Evolutionary conservation across 2,888 invertebrate genomes (phyloP).

Genomic region (Psylliodes chrysocephalus): DNA sequence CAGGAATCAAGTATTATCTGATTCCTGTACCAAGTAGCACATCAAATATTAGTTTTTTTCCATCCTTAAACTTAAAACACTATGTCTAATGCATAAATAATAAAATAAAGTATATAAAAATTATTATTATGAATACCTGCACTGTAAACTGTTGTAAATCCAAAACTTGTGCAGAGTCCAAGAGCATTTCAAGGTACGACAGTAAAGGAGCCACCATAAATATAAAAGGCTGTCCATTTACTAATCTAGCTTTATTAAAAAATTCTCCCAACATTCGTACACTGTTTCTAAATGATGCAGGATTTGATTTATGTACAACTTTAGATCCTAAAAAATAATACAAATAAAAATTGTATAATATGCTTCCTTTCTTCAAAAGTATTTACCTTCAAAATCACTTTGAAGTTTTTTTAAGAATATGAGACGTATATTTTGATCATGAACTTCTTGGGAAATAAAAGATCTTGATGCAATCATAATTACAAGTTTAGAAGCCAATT

Average conservation of each 20-base stretch:
- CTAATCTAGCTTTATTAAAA: constrained; percentile 56
- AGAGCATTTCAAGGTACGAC: constrained; percentile 60
- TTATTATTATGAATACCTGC: constrained; percentile 56
- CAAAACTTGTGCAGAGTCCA: constrained; percentile 58
- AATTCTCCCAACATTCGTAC: constrained; percentile 61
- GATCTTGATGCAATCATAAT: constrained; percentile 57
- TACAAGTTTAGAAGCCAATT: constrained; percentile 57
- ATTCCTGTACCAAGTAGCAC: no score
- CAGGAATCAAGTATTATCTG: no score
- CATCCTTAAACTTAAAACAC: no score
- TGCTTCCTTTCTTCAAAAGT: no score
- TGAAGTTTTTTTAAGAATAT: constrained; percentile 58
- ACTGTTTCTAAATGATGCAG: constrained; percentile 58
- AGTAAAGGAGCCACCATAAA: constrained; percentile 58
- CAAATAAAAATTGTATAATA: no score
- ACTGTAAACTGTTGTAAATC: constrained; percentile 62
- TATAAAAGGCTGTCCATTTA: constrained; percentile 51
- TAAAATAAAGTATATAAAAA: no score
- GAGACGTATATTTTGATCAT: constrained; percentile 48
- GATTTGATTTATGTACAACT: constrained; percentile 48
- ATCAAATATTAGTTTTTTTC: no score
- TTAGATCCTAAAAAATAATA: constrained; percentile 43
- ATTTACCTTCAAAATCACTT: constrained; percentile 56
- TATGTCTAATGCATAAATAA: neutral
- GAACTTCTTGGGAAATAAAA: constrained; percentile 53